Base-by-base conservation (phyloP, 2,797 vertebrate species). In the Acropternis orthonyx region DNA sequence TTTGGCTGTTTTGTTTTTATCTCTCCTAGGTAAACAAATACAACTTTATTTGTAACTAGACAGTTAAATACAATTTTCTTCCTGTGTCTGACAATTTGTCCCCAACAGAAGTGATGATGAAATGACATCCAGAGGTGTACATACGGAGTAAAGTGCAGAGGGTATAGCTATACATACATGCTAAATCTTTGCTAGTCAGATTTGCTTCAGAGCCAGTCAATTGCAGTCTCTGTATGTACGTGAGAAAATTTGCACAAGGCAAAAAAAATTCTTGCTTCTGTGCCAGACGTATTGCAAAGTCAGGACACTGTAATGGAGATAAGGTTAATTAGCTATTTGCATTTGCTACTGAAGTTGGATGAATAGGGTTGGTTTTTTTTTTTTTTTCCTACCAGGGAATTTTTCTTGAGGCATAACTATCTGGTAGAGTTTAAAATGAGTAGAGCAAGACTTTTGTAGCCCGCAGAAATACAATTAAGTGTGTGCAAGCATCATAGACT, bases 291-390 rank as follows among this genome's bases (percentile, higher is more conserved):
- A n/a, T 76, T 86, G 76, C 76, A 54, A 86, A 93, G 80, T 89
- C 80, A 82, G 85, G 91, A 79, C 87, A 92, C 44, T 59, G 66
- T 88, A 90, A 82, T 74, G 71, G 83, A 96, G 95, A 96, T 97
- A 96, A 97, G 83, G 89, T 94, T 97, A 95, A 96, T 96, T 96
- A 95, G 93, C 71, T 92, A 69, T 97, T 96, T 96, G 82, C 89
- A 76, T 96, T 88, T 91, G 83, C 80, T 93, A 54, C 85, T 94
- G 95, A 87, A 92, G 91, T 93, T 92, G 77, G 63, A 86, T 52
- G 85, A 89, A 52, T 55, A 48, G 11, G 7, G 6, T 59, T 24
- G n/a, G 9, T 14, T 11, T 36, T 37, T 43, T 51, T 59, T 77
- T 93, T 72, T 76, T 71, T 85, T 46, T 4, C n/a, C 41, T 76